Evolutionary conservation across 2,888 invertebrate species (phyloP), one percentile per base, ranked within the genome.

Genomic region (Stenodema calcarata): DNA sequence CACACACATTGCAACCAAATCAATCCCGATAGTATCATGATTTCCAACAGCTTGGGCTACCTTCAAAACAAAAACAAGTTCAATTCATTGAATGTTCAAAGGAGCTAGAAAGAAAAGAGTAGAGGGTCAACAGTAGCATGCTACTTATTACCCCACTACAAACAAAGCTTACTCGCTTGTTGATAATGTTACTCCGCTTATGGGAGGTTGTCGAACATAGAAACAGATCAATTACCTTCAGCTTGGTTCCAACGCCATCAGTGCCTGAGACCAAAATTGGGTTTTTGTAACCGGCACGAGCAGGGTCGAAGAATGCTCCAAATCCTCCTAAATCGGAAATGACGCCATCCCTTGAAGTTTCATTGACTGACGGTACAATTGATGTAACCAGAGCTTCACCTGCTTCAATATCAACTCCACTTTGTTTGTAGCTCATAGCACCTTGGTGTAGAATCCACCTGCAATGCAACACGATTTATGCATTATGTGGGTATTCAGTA

Each of bases 1-100:
- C 75, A 97, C 98, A 90, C 98, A 98, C 98, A 99, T 98, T 4
- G 99, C 99, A 1, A 99, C 98, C 44, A 99, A 92, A 91, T 99
- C 99, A 89, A 97, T 95, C 0, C 99, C 99, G 85, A 99, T 94
- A 0, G 95, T 95, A 90, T 95, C 94, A 91, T 97, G 98, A 86
- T 95, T 93, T 18, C 94, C 93, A 90, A 94, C 94, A 87, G 93
- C 93, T 90, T 97, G 94, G 0, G 98, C 97, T 89, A 99, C 94
- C 97, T 97, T 91, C 0, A 44, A 7, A 35, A 78, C 44, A 47
- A 27, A 30, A 75, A 54, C 23, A 23, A 54, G 2, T 54, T 93
- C 2, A 75, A 28, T 14, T 54, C 54, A 9, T 54, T 54, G 4
- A 54, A 54, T 6, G 3, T n/a, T 23, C 54, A 54, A 54, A 11